Evolutionary conservation across 2,113 vertebrate genomes (phyloP).

Genomic region (Centropus unirufus): DNA sequence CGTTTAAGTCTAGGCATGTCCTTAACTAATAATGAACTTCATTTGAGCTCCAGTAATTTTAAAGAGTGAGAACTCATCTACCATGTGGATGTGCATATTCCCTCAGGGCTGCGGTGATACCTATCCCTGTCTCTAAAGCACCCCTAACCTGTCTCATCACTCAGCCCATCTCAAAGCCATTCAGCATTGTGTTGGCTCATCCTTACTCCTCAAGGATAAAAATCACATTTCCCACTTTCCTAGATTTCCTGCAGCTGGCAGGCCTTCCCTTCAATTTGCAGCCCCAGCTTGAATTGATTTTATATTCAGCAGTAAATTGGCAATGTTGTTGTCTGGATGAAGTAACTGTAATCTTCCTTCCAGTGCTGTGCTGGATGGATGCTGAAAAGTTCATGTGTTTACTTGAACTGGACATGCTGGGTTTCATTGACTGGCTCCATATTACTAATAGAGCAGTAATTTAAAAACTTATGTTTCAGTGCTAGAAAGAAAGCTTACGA

Average conservation of each 20-base stretch:
- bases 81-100: background rate
- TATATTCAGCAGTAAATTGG: constrained; percentile 12
- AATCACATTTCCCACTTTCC: background rate
- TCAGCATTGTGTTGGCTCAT: background rate
- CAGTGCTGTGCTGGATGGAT: background rate
- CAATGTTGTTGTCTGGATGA: background rate
- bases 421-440: background rate
- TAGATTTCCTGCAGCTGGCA: constrained; percentile 32
- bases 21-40: background rate
- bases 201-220: background rate
- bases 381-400: background rate
- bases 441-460: background rate
- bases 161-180: background rate
- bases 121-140: background rate
- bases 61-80: background rate
- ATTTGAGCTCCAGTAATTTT: background rate
- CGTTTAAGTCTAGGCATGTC: background rate
- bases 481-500: background rate
- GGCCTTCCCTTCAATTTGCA: background rate
- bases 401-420: background rate
- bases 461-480: background rate
- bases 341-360: background rate
- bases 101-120: background rate
- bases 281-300: constrained; percentile 48
- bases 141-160: background rate